Percentiles rank a stretch among this genome's conserved stretches.
Conservation (phyloP, 2,113 vertebrate species). For the Plecotus auritus region DNA sequence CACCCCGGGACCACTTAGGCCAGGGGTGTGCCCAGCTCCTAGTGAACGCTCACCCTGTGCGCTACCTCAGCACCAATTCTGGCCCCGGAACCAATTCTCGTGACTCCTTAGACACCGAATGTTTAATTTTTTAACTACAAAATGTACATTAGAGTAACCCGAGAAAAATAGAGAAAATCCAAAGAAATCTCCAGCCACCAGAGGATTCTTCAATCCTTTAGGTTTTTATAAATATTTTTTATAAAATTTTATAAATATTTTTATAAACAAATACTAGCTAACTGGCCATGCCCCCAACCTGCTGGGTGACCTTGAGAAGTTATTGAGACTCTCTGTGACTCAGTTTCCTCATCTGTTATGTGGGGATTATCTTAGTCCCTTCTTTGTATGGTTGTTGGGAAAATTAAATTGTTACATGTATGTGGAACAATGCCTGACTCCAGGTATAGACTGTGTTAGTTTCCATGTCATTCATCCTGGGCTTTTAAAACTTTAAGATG, state of each 20-base stretch:
- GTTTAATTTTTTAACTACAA: not conserved
- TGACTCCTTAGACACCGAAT: not conserved
- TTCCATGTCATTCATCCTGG: rapidly evolving
- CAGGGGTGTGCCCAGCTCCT: not conserved
- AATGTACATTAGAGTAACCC: not conserved
- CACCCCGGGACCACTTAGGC: not conserved
- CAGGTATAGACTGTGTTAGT: rapidly evolving
- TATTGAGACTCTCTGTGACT: not conserved
- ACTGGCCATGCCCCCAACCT: not conserved
- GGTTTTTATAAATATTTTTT: too few species aligned
- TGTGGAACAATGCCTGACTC: too few species aligned
- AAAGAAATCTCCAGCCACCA: not conserved
- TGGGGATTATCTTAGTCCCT: rapidly evolving
- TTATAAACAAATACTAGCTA: not conserved
- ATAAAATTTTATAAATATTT: too few species aligned
- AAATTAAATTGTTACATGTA: not conserved
- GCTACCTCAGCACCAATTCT: too few species aligned
- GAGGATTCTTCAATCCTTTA: not conserved
- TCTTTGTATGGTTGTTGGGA: not conserved
- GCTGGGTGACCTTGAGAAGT: not conserved
- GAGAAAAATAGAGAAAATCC: not conserved
- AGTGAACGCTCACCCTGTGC: rapidly evolving
- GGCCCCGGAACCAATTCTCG: not conserved
- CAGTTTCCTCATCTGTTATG: not conserved
- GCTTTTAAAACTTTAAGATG: not conserved